Conservation (phyloP, 2,888 invertebrate genomes). For the Perizoma affinitatum region DNA sequence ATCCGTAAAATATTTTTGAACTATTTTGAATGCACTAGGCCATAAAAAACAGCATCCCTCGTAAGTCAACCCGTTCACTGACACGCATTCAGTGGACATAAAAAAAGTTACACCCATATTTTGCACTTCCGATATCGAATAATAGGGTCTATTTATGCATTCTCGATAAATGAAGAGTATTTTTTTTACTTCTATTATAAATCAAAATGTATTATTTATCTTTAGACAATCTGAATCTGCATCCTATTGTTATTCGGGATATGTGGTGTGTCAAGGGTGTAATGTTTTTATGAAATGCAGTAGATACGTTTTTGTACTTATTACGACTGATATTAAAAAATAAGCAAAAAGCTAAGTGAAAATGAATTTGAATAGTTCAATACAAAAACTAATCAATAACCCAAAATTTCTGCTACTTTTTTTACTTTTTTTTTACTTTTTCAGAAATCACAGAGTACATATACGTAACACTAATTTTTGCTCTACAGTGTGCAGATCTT, state of each 20-base stretch:
- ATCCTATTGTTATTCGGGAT: conserved; percentile 82
- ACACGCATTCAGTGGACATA: conserved; percentile 76
- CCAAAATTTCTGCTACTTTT: too few species aligned
- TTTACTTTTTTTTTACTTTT: too few species aligned
- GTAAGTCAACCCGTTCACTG: conserved; percentile 80
- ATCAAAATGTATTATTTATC: conserved; percentile 85
- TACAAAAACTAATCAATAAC: too few species aligned
- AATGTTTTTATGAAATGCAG: conserved; percentile 69
- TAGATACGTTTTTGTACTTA: conserved; percentile 60
- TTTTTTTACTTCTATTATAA: conserved; percentile 82
- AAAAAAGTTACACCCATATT: conserved; percentile 83
- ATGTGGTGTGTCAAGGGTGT: conserved; percentile 83
- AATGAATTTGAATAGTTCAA: too few species aligned
- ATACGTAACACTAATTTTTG: conserved; percentile 26
- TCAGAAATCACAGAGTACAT: too few species aligned
- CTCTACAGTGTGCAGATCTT: conserved; percentile 53
- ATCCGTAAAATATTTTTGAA: conserved; percentile 82
- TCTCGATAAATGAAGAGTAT: conserved; percentile 83
- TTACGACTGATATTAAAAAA: conserved; percentile 18
- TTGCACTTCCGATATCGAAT: conserved; percentile 82
- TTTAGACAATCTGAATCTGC: conserved; percentile 82
- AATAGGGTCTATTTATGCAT: conserved; percentile 84
- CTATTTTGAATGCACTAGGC: conserved; percentile 77
- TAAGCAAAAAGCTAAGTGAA: too few species aligned
- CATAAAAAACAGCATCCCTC: conserved; percentile 68